A percentile compares a stretch with the other conserved stretches of the same genome.
phyloP scores from a whole-genome alignment of 2,797 vertebrate species.

The Parauchenoglanis ngamensis region DNA sequence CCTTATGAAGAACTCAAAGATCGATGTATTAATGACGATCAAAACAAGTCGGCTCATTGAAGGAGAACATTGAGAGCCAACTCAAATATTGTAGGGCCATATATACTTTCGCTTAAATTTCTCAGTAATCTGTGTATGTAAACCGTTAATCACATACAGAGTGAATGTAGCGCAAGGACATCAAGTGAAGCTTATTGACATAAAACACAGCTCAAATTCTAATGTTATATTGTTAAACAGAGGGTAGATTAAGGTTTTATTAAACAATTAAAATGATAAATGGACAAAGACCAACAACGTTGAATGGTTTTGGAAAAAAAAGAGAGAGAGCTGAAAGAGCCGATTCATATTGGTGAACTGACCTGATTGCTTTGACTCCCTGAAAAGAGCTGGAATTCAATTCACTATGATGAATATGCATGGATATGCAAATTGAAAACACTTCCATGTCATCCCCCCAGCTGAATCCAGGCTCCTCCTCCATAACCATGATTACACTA shows the following conservation, averaged over 20 bases:
- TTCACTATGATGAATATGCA: background rate
- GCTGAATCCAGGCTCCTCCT: background rate
- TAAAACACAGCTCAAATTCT: background rate
- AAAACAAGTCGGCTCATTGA: background rate
- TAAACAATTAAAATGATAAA: background rate
- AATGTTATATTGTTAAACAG: too few relatives aligned
- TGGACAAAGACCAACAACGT: background rate
- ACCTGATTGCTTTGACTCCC: background rate
- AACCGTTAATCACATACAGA: background rate
- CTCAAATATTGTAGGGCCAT: too few relatives aligned
- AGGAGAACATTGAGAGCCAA: background rate
- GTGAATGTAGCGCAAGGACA: background rate
- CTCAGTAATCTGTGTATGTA: background rate
- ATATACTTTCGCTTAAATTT: background rate
- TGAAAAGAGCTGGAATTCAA: constrained; percentile 2
- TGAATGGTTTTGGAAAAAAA: background rate
- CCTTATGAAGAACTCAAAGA: background rate
- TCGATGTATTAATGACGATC: background rate
- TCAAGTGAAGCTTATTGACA: background rate
- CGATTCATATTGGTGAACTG: background rate
- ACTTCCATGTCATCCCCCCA: background rate
- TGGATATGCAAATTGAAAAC: background rate
- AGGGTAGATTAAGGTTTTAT: background rate
- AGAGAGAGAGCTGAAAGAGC: background rate
- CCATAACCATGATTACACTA: background rate